Conservation (phyloP, 23 tunicate genomes). For the Corella eumyota region DNA sequence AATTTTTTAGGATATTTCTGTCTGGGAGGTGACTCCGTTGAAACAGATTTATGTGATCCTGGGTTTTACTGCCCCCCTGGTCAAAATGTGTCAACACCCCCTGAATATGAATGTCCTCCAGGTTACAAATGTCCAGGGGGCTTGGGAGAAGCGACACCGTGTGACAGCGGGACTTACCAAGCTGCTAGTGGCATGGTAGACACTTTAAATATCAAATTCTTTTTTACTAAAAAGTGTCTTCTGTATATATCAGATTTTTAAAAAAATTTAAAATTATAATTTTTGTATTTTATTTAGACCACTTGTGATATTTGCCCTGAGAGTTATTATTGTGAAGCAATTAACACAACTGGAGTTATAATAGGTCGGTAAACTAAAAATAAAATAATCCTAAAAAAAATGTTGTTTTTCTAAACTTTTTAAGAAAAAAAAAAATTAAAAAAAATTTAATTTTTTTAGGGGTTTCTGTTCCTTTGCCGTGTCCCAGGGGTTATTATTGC, state of each 20-base stretch:
- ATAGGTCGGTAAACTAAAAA: conserved; percentile 19
- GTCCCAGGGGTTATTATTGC: conserved; percentile 73
- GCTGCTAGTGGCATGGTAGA: conserved; percentile 21
- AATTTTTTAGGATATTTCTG: conserved; percentile 58
- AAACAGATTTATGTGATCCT: conserved; percentile 36
- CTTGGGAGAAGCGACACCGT: conserved; percentile 25
- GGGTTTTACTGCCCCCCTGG: conserved; percentile 81
- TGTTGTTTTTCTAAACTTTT: background rate
- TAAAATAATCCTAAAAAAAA: background rate
- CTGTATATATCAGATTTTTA: no score
- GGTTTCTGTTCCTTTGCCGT: conserved; percentile 29
- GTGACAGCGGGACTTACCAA: conserved; percentile 88
- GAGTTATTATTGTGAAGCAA: conserved; percentile 78
- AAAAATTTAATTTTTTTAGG: conserved; percentile 26
- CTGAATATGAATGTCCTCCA: conserved; percentile 48
- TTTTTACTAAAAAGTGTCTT: no score
- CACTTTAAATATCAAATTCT: no score
- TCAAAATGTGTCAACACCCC: conserved; percentile 45
- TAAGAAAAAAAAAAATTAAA: no score
- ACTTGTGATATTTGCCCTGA: conserved; percentile 64
- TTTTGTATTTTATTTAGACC: no score
- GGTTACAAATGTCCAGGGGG: conserved; percentile 66
- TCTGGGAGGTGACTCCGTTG: conserved; percentile 36
- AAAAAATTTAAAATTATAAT: no score
- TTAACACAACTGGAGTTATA: conserved; percentile 12